Evolutionary conservation across 2,888 invertebrate species (phyloP).

Genomic region (Pardosa pseudoannulata): DNA sequence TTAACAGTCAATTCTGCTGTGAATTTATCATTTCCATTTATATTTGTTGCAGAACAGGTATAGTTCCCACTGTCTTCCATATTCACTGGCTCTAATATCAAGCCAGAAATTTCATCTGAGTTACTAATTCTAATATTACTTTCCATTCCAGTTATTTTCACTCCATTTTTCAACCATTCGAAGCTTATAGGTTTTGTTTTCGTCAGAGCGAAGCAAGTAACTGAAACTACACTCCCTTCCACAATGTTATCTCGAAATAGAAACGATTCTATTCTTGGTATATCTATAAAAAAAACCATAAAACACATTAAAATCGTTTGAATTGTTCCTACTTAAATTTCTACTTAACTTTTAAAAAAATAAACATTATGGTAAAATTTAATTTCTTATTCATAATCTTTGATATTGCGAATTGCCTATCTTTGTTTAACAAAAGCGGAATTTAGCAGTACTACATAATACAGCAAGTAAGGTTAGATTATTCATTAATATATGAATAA

Average conservation of each 20-base stretch:
- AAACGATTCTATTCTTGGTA: constrained; percentile 62
- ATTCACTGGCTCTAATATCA: constrained; percentile 47
- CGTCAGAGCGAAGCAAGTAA: constrained; percentile 45
- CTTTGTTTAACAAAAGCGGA: no score
- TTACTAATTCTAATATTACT: constrained; percentile 43
- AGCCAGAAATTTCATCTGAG: constrained; percentile 27
- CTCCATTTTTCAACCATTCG: constrained; percentile 50
- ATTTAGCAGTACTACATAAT: no score
- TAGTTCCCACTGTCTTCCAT: constrained; percentile 68
- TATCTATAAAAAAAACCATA: constrained; percentile 1
- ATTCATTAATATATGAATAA: no score
- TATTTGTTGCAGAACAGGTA: constrained; percentile 68
- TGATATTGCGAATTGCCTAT: no score
- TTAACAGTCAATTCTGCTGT: constrained; percentile 43
- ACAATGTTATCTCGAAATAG: constrained; percentile 55
- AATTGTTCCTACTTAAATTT: no score
- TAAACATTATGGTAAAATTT: no score
- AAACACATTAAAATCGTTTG: no score
- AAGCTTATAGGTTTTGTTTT: constrained; percentile 39
- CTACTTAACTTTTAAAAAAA: no score
- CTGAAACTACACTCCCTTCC: constrained; percentile 56
- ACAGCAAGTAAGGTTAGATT: no score
- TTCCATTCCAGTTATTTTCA: neutral
- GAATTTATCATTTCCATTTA: constrained; percentile 38
- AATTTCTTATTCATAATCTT: no score